These are phyloP conservation scores for Prionailurus bengalensis DNA, from an alignment of 2,113 vertebrate species.

Conservation along the genomic window DNA sequence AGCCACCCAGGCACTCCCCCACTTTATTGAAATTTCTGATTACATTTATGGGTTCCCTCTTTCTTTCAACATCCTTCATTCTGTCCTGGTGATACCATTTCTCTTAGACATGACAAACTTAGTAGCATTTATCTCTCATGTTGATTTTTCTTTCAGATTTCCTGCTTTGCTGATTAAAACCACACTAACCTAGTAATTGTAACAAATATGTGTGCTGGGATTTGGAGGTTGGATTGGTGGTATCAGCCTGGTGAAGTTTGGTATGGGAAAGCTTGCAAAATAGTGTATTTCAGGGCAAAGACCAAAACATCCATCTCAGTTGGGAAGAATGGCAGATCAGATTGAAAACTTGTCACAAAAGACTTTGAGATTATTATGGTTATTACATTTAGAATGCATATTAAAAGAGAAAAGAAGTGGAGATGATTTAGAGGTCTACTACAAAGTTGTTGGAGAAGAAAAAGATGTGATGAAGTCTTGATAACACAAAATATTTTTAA, in stretches of 20 bases:
- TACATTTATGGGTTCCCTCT: not conserved
- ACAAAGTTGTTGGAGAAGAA: not conserved
- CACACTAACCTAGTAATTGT: not conserved
- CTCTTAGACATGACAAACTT: not conserved
- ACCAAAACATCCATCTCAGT: not conserved
- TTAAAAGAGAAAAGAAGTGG: not conserved
- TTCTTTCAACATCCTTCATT: not conserved
- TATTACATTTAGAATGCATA: not conserved
- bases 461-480: not conserved
- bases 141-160: conserved; percentile 12
- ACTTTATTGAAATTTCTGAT: not conserved
- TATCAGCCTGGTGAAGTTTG: not conserved
- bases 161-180: not conserved
- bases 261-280: not conserved
- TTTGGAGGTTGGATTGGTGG: not conserved
- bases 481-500: not conserved
- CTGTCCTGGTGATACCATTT: not conserved
- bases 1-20: too few relatives aligned
- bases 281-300: not conserved
- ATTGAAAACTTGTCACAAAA: not conserved
- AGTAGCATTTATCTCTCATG: not conserved
- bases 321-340: not conserved
- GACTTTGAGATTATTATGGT: not conserved
- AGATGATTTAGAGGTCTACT: not conserved
- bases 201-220: not conserved